A percentile compares a stretch with the other conserved stretches of the same genome.
Conservation (phyloP, 2,888 invertebrate species). For the Eremobia ochroleuca region DNA sequence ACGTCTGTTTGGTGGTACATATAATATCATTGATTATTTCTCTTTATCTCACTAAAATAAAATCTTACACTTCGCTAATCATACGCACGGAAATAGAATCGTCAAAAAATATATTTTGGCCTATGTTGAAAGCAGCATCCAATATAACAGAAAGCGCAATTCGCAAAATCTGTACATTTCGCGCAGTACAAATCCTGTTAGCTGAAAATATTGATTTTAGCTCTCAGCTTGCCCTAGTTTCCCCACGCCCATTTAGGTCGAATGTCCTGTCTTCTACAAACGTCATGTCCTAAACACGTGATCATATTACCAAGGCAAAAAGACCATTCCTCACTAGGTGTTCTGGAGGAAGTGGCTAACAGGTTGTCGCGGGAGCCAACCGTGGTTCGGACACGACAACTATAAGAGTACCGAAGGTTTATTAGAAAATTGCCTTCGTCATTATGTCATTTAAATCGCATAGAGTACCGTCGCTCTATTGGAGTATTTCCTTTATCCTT, state of each 20-base stretch:
- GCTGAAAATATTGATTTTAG: conserved; percentile 46
- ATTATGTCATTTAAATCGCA: conserved; percentile 92
- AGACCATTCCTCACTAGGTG: conserved; percentile 77
- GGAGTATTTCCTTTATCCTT: conserved; percentile 91
- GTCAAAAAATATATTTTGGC: background rate
- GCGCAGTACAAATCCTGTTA: conserved; percentile 19
- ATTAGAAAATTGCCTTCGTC: conserved; percentile 91
- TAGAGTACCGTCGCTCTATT: conserved; percentile 90
- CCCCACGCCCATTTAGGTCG: conserved; percentile 30
- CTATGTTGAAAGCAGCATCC: background rate
- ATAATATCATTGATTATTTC: background rate
- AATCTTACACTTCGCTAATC: background rate
- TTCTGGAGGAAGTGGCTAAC: conserved; percentile 88
- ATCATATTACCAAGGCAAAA: conserved; percentile 60
- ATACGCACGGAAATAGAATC: background rate
- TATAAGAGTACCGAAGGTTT: conserved; percentile 90
- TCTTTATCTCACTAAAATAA: background rate
- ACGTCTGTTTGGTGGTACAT: background rate
- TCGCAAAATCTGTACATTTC: conserved; percentile 19
- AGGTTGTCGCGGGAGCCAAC: conserved; percentile 85
- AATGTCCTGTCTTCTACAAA: conserved; percentile 53
- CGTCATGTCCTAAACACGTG: conserved; percentile 59
- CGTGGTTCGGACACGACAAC: conserved; percentile 84
- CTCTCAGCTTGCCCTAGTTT: conserved; percentile 39
- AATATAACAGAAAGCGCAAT: conserved; percentile 2